A percentile compares a stretch with the other conserved stretches of the same genome.
Evolutionary conservation across 2,797 vertebrate species (phyloP).

Genomic region (Paedocypris micromegethes): DNA sequence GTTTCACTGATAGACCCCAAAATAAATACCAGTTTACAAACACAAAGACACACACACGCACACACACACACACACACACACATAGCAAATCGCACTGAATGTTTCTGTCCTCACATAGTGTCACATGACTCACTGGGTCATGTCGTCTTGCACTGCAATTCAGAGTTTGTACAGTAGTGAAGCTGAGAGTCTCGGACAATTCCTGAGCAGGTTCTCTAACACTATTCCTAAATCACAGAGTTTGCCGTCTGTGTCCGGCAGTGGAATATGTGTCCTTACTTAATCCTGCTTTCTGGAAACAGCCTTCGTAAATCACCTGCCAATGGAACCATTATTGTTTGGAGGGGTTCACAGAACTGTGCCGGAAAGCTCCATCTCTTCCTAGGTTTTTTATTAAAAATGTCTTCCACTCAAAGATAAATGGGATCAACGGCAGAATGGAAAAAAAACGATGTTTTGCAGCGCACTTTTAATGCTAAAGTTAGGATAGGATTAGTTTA

Average conservation of each 20-base stretch:
- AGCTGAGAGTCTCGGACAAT: slow-evolving; percentile 11
- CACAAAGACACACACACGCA: too few species aligned
- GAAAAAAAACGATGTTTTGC: not conserved
- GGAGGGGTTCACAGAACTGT: slow-evolving; percentile 31
- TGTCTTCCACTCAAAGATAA: slow-evolving; percentile 12
- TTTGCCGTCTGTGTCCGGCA: slow-evolving; percentile 63
- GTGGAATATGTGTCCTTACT: slow-evolving; percentile 51
- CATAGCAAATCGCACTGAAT: too few species aligned
- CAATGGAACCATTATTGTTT: slow-evolving; percentile 57
- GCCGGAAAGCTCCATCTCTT: slow-evolving; percentile 3
- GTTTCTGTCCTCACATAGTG: too few species aligned
- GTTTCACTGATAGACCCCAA: too few species aligned
- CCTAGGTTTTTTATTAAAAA: slow-evolving; percentile 25
- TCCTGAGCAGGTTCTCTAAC: slow-evolving; percentile 14
- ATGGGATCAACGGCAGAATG: slow-evolving; percentile 5
- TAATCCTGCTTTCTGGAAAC: slow-evolving; percentile 55
- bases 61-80: too few species aligned
- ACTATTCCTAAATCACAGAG: not conserved
- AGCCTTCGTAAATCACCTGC: slow-evolving; percentile 60
- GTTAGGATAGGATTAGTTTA: too few species aligned
- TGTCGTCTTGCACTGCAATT: slow-evolving; percentile 12
- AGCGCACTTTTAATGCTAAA: too few species aligned
- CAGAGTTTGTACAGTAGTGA: slow-evolving; percentile 18
- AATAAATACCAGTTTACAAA: too few species aligned
- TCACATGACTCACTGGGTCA: slow-evolving; percentile 21